A percentile compares a stretch with the other conserved stretches of the same genome.
These are phyloP conservation scores for Rugalucina vietnamica DNA, from an alignment of 2,888 invertebrate genomes.

Conservation along the genomic window DNA sequence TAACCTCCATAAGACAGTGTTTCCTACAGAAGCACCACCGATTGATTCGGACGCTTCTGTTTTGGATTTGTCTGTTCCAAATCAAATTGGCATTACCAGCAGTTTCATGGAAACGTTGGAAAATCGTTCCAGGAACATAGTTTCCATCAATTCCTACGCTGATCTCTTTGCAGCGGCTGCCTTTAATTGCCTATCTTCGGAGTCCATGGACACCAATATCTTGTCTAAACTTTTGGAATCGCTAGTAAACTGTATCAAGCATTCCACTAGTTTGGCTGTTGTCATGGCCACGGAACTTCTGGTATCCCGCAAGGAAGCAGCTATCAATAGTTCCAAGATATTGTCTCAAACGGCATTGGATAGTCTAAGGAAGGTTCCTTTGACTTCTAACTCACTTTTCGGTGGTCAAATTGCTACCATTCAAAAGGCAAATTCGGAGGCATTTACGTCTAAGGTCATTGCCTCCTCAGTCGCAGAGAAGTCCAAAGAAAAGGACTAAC, in stretches of 20 bases:
- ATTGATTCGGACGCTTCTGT: too few relatives aligned
- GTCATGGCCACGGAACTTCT: not conserved
- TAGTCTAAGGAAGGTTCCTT: not conserved
- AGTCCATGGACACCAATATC: not conserved
- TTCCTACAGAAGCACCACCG: too few relatives aligned
- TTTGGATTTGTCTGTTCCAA: too few relatives aligned
- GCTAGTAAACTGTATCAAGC: not conserved
- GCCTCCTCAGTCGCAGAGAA: not conserved
- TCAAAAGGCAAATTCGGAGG: not conserved
- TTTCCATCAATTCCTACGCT: not conserved
- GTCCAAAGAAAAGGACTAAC: not conserved
- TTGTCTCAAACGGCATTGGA: not conserved
- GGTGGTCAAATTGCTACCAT: not conserved
- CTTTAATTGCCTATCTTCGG: not conserved
- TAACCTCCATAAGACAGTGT: too few relatives aligned
- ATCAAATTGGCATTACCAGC: too few relatives aligned
- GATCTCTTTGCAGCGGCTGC: not conserved
- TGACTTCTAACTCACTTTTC: not conserved
- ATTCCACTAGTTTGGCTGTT: not conserved
- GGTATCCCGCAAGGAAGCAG: not conserved
- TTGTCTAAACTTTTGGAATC: not conserved
- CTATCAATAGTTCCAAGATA: not conserved
- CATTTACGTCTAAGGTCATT: not conserved
- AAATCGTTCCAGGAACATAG: not conserved
- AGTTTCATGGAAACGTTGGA: not conserved